Base-by-base conservation (phyloP, 2,113 vertebrate genomes). In the Syngnathoides biaculeatus region DNA sequence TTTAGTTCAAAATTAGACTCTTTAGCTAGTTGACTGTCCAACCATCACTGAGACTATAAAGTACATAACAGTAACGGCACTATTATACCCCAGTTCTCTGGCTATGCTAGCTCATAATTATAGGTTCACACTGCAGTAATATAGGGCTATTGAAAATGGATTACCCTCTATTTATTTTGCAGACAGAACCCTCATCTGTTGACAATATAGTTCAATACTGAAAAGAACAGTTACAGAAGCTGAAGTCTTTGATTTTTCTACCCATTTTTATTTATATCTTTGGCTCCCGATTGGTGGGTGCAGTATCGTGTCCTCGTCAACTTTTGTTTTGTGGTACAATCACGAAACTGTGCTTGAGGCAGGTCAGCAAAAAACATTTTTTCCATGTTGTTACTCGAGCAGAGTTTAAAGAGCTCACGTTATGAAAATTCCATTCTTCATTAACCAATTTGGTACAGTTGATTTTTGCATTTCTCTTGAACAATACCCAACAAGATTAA, bases 41-140 rank as follows among this genome's bases (percentile, higher is more conserved):
- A 57, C 50, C 40, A 12, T 22, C 58, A 30, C 3, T 74, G 71
- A 71, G 48, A 50, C 74, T 65, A 69, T 52, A 8, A 26, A 17
- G 6, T 57, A 77, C 30, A 19, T 42, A n/a, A 0, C 50, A 13
- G 52, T 70, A 35, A 66, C 52, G 27, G 64, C 66, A 52, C 26
- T 7, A 20, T 50, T 63, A 45, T 52, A 22, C 57, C 59, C 67
- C 69, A 40, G 43, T 12, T 1, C 58, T 59, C 20, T 58, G 76
- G 45, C 63, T 50, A 50, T 57, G 64, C 74, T 71, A 69, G 56
- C 47, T 35, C 62, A 26, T 74, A 73, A 87, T 80, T 57, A 78
- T 30, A 79, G 82, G 71, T 35, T 42, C 63, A 8, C 73, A 22
- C 35, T 52, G 73, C 43, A 69, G 48, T 75, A 45, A 56, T 64